Base-by-base conservation (phyloP, 2,888 invertebrate genomes). In the Formica aserva region DNA sequence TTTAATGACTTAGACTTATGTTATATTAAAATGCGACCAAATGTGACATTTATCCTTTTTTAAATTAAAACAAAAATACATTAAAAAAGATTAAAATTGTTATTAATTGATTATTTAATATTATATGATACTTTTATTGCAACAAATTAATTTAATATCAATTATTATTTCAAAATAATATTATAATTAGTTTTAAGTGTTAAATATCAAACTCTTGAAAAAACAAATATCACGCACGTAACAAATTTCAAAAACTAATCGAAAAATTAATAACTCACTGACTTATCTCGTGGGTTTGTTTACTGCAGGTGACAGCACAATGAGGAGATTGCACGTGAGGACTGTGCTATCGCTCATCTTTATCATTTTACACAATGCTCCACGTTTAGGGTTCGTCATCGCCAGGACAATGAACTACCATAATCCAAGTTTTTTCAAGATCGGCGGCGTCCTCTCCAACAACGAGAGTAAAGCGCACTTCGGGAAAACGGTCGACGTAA, bases 361-460 rank as follows among this genome's bases (percentile, higher is more conserved):
- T 41, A 74, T 90, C 52, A 65, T 87, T 13, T 48, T 91, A 45
- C 85, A 87, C 48, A 60, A 86, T 38, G 84, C 63, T 9, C 26
- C 82, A 9, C 63, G 72, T 76, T 71, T 78, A 75, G 87, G 85
- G 72, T 71, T 86, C 22, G 86, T 85, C 52, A 85, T 71, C 55
- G 65, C 26, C 82, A 52, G 3, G 13, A n/a, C 66, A 66, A n/a
- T 78, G 75, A 86, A 55, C 29, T 86, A 86, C 63, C 88, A 96
- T 81, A 97, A 97, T 94, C 97, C 97, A 35, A 96, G 96, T 18
- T 96, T 96, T 90, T 98, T 97, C 95, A 98, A 98, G 93, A 98
- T 99, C 85, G 98, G 98, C 29, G 98, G 98, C n/a, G 98, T 99
- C 1, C 96, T 99, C 32, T 98, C 98, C 85, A 97, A 97, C 94